A percentile compares a stretch with the other conserved stretches of the same genome.
Conservation (phyloP, 2,797 vertebrate genomes). For the Acrocephalus scirpaceus region DNA sequence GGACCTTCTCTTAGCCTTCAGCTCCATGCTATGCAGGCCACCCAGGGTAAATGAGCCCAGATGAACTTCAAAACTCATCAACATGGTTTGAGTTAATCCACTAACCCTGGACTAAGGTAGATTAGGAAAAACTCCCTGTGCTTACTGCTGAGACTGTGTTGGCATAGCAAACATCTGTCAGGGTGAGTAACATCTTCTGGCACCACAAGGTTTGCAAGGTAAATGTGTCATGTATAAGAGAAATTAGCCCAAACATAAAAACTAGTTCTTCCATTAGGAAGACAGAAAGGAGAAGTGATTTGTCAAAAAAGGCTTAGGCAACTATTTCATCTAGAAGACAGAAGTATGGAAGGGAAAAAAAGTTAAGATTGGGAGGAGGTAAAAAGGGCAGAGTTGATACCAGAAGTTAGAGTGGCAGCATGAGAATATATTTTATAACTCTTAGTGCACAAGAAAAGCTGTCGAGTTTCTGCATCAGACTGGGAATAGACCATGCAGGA, state of each 20-base stretch:
- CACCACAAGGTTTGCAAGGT: not conserved
- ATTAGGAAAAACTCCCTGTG: not conserved
- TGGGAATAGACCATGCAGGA: not conserved
- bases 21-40: fast-evolving
- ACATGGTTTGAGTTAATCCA: fast-evolving
- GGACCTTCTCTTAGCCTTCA: not conserved
- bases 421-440: not conserved
- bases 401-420: not conserved
- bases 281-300: not conserved
- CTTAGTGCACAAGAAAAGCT: not conserved
- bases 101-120: not conserved
- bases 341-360: not conserved
- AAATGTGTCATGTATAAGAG: not conserved
- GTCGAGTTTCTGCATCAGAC: not conserved
- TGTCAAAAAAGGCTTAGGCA: not conserved
- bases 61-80: not conserved
- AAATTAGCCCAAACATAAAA: not conserved
- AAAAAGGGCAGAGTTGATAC: not conserved
- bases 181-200: not conserved
- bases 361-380: not conserved
- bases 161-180: not conserved
- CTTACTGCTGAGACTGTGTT: not conserved
- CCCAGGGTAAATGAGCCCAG: not conserved
- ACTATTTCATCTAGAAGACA: not conserved
- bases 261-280: not conserved